Evolutionary conservation across 2,113 vertebrate species (phyloP).

Genomic region (Tapirus terrestris): DNA sequence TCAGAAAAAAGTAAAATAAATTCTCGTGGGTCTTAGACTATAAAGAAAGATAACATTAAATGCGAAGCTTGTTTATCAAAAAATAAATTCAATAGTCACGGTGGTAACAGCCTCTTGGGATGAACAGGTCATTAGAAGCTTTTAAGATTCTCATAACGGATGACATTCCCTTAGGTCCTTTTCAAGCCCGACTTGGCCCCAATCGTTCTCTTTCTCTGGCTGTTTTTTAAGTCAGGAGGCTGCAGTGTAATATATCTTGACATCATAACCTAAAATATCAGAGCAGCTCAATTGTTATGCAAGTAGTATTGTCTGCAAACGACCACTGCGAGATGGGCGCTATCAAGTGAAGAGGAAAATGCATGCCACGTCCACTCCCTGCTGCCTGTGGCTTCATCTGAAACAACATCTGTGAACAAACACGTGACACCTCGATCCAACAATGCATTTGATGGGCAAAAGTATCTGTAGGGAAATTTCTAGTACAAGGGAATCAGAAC

Average conservation of each 20-base stretch:
- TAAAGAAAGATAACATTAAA: conserved; percentile 44
- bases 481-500: conserved; percentile 56
- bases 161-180: conserved; percentile 75
- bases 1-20: conserved; percentile 55
- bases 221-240: conserved; percentile 70
- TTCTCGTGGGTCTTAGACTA: background rate
- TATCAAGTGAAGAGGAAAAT: conserved; percentile 72
- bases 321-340: conserved; percentile 67
- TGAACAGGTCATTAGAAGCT: conserved; percentile 79
- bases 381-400: conserved; percentile 78
- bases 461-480: conserved; percentile 74
- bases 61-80: conserved; percentile 67
- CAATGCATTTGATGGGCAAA: conserved; percentile 63
- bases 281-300: conserved; percentile 81
- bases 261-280: conserved; percentile 81
- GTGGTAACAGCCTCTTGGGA: conserved; percentile 62
- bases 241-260: conserved; percentile 78
- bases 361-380: conserved; percentile 77
- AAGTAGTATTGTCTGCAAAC: conserved; percentile 71
- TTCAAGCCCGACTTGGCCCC: conserved; percentile 67
- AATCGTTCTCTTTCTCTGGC: conserved; percentile 64
- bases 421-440: conserved; percentile 52
- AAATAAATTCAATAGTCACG: conserved; percentile 66
- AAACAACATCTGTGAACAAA: conserved; percentile 81
- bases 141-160: conserved; percentile 77